These are phyloP conservation scores for Saxidomus purpurata DNA, from an alignment of 1,140 invertebrate genomes.

Conservation along the genomic window DNA sequence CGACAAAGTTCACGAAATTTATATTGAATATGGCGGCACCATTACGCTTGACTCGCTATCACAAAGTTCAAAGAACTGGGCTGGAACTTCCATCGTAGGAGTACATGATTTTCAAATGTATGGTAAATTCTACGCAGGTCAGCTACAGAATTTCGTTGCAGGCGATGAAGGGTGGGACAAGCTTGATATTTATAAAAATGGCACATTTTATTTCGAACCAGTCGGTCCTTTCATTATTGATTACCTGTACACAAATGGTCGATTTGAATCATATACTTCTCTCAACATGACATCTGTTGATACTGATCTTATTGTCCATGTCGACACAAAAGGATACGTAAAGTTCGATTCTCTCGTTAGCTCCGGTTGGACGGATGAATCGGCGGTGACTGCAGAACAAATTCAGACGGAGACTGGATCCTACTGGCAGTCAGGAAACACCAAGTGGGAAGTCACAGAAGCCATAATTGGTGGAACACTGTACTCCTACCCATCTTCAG, in stretches of 20 bases:
- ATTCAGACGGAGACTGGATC: slow-evolving; percentile 64
- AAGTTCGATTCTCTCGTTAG: slow-evolving; percentile 66
- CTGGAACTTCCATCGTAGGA: slow-evolving; percentile 66
- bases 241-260: slow-evolving; percentile 67
- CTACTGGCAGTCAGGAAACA: slow-evolving; percentile 66
- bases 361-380: slow-evolving; percentile 64
- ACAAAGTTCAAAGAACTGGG: slow-evolving; percentile 66
- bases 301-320: slow-evolving; percentile 50
- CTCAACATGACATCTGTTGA: slow-evolving; percentile 57
- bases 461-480: slow-evolving; percentile 61
- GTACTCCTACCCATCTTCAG: slow-evolving; percentile 60
- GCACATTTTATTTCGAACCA: slow-evolving; percentile 68
- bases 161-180: slow-evolving; percentile 70
- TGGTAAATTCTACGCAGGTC: slow-evolving; percentile 71
- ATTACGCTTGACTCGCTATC: slow-evolving; percentile 71
- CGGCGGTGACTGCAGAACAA: slow-evolving; percentile 43
- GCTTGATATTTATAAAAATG: slow-evolving; percentile 64
- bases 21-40: slow-evolving; percentile 66
- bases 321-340: slow-evolving; percentile 64
- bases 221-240: slow-evolving; percentile 59
- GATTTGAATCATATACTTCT: slow-evolving; percentile 61
- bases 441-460: slow-evolving; percentile 63
- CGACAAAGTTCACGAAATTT: slow-evolving; percentile 61
- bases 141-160: slow-evolving; percentile 63
- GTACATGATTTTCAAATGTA: slow-evolving; percentile 70